phyloP scores from a whole-genome alignment of 1,140 invertebrate genomes.

The Pachypsylla venusta region DNA sequence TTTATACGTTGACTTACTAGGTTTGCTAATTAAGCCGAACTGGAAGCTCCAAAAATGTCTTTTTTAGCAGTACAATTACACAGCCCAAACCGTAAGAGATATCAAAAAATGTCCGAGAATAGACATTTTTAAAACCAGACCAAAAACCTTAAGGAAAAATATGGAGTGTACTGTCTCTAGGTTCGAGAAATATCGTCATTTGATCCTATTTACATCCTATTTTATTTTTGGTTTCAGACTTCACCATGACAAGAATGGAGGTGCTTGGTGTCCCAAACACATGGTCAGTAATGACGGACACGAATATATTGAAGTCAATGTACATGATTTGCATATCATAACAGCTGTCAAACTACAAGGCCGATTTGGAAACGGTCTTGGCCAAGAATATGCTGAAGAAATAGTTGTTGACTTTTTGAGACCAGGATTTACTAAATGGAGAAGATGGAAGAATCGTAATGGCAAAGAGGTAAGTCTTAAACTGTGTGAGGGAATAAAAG shows the following conservation, averaged over 20 bases:
- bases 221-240: slow-evolving; percentile 43
- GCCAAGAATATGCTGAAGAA: slow-evolving; percentile 77
- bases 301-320: slow-evolving; percentile 80
- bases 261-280: slow-evolving; percentile 85
- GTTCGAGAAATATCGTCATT: no score
- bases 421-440: slow-evolving; percentile 42
- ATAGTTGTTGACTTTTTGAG: slow-evolving; percentile 87
- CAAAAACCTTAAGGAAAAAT: no score
- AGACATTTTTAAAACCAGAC: no score
- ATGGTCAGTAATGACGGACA: slow-evolving; percentile 68
- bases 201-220: no score
- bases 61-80: no score
- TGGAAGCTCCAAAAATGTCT: no score
- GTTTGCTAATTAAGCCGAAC: no score
- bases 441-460: slow-evolving; percentile 25
- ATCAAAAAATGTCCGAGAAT: no score
- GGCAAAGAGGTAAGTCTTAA: slow-evolving; percentile 24
- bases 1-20: no score
- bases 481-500: not conserved
- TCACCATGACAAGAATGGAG: slow-evolving; percentile 70
- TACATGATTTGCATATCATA: slow-evolving; percentile 59
- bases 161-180: no score
- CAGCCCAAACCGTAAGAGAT: no score
- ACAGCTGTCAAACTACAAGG: slow-evolving; percentile 77
- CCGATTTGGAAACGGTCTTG: slow-evolving; percentile 82